A percentile compares a stretch with the other conserved stretches of the same genome.
phyloP scores from a whole-genome alignment of 2,888 invertebrate species.

The Fabriciana adippe region DNA sequence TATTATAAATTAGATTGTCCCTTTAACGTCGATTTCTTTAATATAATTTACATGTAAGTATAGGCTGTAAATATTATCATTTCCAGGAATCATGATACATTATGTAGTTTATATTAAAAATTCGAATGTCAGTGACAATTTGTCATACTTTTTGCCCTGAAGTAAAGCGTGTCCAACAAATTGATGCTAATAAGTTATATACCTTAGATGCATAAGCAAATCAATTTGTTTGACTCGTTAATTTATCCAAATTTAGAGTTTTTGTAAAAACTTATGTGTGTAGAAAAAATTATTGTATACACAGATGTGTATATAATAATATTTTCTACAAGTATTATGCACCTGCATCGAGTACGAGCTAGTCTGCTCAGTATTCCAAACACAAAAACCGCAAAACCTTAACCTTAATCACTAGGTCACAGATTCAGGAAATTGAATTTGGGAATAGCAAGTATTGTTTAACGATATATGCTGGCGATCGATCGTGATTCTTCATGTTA shows the following conservation, averaged over 20 bases:
- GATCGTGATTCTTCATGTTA: conserved; percentile 38
- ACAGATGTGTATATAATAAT: too few relatives aligned
- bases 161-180: conserved; percentile 27
- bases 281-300: background rate
- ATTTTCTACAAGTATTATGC: too few relatives aligned
- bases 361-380: conserved; percentile 35
- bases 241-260: conserved; percentile 5
- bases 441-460: conserved; percentile 44
- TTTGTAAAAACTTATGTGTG: background rate
- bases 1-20: too few relatives aligned
- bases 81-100: conserved; percentile 1
- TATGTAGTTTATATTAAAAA: conserved; percentile 21
- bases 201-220: conserved; percentile 9
- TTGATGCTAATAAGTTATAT: conserved; percentile 24
- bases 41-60: background rate
- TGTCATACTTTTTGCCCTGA: conserved; percentile 13
- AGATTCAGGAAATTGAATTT: conserved; percentile 55
- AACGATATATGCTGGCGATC: conserved; percentile 43
- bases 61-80: background rate
- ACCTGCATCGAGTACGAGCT: conserved; percentile 21
- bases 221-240: conserved; percentile 21
- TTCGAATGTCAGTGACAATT: conserved; percentile 19
- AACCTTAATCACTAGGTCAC: conserved; percentile 49
- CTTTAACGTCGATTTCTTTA: too few relatives aligned
- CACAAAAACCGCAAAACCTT: conserved; percentile 36